These are phyloP conservation scores for Gouania willdenowi DNA, from an alignment of 2,797 vertebrate genomes.

Conservation along the genomic window DNA sequence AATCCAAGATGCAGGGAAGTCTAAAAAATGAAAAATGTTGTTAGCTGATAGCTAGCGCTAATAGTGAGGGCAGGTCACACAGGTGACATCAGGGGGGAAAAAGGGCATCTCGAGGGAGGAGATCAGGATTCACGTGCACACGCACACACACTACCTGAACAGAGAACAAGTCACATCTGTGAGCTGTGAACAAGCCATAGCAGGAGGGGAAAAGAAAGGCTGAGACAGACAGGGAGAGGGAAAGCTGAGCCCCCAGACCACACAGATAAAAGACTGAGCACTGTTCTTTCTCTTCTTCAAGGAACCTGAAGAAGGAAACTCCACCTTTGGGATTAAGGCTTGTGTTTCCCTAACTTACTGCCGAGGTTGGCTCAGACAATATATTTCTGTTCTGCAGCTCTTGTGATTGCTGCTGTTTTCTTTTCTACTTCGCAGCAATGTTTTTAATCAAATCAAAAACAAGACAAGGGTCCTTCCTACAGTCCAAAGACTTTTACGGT, in stretches of 20 bases:
- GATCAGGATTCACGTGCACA: constrained; percentile 80
- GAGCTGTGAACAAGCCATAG: constrained; percentile 49
- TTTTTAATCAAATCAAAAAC: no score
- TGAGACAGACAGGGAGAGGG: constrained; percentile 55
- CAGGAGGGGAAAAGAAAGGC: constrained; percentile 41
- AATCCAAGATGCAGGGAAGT: no score
- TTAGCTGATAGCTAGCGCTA: not conserved
- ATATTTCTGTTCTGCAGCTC: constrained; percentile 51
- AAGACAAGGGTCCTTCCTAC: no score
- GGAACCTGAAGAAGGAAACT: constrained; percentile 63
- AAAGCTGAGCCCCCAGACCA: constrained; percentile 84
- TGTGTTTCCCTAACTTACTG: constrained; percentile 60
- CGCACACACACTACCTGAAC: constrained; percentile 42
- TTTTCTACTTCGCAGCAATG: not conserved
- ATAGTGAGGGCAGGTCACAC: constrained; percentile 31
- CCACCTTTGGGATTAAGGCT: constrained; percentile 63
- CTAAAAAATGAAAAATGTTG: no score
- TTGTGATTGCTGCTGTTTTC: constrained; percentile 18
- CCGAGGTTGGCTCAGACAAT: constrained; percentile 44
- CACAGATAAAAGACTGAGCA: constrained; percentile 91
- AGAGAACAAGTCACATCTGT: constrained; percentile 66
- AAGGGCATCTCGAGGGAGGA: constrained; percentile 82
- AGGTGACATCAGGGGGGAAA: constrained; percentile 33
- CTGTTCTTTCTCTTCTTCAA: constrained; percentile 77
- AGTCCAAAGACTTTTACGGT: no score